Evolutionary conservation across 92 coral and sea anemone species (phyloP).

Genomic region (Palythoa grandis): DNA sequence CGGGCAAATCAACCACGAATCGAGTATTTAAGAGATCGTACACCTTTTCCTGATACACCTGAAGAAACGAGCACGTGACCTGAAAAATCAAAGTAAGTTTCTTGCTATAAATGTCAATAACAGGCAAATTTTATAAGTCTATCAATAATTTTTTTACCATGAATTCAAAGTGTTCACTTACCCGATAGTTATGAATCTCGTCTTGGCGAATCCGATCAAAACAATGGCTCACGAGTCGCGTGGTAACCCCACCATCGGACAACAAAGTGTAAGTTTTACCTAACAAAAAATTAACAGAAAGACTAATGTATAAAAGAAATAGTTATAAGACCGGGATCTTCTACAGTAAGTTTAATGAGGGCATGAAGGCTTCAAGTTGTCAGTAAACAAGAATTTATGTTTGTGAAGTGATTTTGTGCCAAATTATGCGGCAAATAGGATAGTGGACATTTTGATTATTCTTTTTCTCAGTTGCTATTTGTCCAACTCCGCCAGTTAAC

Average conservation of each 20-base stretch:
- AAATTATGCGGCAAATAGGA: too few relatives aligned
- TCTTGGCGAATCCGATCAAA: conserved; percentile 80
- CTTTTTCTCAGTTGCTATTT: too few relatives aligned
- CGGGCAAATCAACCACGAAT: conserved; percentile 76
- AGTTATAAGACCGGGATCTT: too few relatives aligned
- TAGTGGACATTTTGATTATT: too few relatives aligned
- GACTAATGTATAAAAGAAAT: too few relatives aligned
- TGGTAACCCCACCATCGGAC: conserved; percentile 87
- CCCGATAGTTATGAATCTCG: conserved; percentile 86
- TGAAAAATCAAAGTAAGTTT: background rate
- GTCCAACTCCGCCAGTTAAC: too few relatives aligned
- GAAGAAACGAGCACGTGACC: conserved; percentile 90
- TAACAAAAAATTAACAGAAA: background rate
- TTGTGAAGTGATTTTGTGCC: too few relatives aligned
- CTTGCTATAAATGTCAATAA: background rate
- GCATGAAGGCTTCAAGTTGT: too few relatives aligned
- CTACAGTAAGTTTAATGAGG: too few relatives aligned
- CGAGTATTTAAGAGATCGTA: conserved; percentile 85
- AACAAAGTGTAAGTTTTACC: conserved; percentile 87
- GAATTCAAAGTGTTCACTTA: background rate
- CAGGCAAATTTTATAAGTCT: too few relatives aligned
- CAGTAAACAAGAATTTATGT: too few relatives aligned
- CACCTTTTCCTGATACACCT: conserved; percentile 89
- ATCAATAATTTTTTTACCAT: too few relatives aligned
- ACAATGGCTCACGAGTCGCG: conserved; percentile 77